Conservation (phyloP, 2,888 invertebrate species). For the Sepioteuthis lessoniana region DNA sequence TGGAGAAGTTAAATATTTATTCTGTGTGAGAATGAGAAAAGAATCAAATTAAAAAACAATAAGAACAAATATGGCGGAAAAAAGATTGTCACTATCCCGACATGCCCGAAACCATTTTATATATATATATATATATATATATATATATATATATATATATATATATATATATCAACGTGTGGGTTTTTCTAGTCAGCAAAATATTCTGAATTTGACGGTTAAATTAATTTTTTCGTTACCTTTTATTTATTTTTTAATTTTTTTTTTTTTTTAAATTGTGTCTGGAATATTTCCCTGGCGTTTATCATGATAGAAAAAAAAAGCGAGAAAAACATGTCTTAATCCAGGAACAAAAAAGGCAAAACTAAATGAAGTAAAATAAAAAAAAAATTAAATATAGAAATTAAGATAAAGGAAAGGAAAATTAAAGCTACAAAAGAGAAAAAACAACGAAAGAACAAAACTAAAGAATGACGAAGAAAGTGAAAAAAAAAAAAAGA, state of each 20-base stretch:
- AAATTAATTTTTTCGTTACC: not conserved
- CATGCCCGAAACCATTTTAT: not conserved
- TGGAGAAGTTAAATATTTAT: not conserved
- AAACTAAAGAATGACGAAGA: too few relatives aligned
- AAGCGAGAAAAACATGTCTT: too few relatives aligned
- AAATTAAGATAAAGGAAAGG: too few relatives aligned
- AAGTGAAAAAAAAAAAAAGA: too few relatives aligned
- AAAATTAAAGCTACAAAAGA: too few relatives aligned
- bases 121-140: not conserved
- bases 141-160: not conserved
- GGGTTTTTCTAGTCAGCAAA: not conserved
- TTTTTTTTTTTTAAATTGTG: too few relatives aligned
- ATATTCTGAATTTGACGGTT: not conserved
- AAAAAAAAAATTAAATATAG: too few relatives aligned
- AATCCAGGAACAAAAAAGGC: too few relatives aligned
- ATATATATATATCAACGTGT: not conserved
- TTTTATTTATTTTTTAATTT: not conserved
- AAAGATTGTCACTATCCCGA: not conserved
- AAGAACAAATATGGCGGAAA: not conserved
- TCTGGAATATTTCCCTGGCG: too few relatives aligned
- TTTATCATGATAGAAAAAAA: too few relatives aligned
- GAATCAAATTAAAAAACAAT: not conserved
- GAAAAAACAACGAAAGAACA: too few relatives aligned
- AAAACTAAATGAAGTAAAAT: too few relatives aligned
- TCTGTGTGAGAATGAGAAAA: not conserved